Base-by-base conservation (phyloP, 2,113 vertebrate genomes). In the Ailurus styani region DNA sequence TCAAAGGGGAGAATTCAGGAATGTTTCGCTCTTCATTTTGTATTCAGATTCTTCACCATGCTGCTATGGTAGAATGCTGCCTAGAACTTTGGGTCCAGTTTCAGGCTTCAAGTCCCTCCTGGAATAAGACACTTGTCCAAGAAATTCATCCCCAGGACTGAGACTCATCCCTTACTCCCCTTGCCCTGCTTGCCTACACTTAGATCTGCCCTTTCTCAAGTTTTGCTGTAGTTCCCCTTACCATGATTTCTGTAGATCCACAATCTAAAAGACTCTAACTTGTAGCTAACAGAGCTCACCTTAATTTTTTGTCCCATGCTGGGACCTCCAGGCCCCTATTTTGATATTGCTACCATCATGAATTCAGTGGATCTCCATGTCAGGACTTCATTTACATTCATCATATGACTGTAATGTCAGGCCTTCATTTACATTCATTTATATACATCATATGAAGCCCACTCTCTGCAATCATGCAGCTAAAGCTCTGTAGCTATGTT, bases 301-400 rank as follows among this genome's bases (percentile, higher is more conserved):
- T 83, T 66, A 17, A 47, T 23, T 40, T 20, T 17, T 6, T 31
- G 52, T 7, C 17, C 42, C 14, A 6, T 27, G 10, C 14, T 47
- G 37, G 23, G 7, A 50, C 4, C 6, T 78, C 21, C 8, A 37
- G 3, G 54, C 37, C 17, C 12, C 12, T 9, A 8, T 0, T 85
- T 31, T 42, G 20, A 27, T 79, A 42, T 68, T 72, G 42, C 60
- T 9, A 4, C 21, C 2, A n/a, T 34, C 29, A 7, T 9, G 1
- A 31, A 45, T 55, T 84, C 34, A 73, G 3, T 20, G 70, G 60
- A 29, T 17, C 13, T 45, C 23, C 11, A 17, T 20, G 40, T 13
- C 25, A 47, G 6, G 21, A 10, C 21, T 94, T 55, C n/a, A 17
- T 29, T 17, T 34, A 27, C 14, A 27, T 83, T 60, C 14, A 11